These are phyloP conservation scores for Anoplopoma fimbria DNA, from an alignment of 2,113 vertebrate genomes.

Conservation along the genomic window DNA sequence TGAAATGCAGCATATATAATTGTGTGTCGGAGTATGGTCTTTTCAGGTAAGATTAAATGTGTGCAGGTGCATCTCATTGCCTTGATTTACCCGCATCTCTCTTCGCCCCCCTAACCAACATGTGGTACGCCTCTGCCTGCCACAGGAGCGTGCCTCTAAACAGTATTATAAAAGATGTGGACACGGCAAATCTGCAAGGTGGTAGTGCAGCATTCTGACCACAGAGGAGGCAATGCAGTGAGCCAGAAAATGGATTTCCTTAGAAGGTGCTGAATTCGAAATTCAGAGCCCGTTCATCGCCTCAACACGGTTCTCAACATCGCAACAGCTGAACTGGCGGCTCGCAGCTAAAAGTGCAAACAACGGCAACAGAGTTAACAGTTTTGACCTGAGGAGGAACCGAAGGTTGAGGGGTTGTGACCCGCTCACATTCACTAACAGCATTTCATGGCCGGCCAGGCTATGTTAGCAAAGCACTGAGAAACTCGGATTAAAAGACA, in stretches of 20 bases:
- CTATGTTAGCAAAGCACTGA: neutral
- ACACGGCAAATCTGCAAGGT: neutral
- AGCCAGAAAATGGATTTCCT: neutral
- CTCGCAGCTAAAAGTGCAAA: too few species aligned
- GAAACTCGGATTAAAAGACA: neutral
- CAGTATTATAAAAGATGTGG: slow-evolving; percentile 5
- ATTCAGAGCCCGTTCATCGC: neutral
- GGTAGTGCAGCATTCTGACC: neutral
- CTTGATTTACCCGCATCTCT: slow-evolving; percentile 5
- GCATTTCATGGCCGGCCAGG: too few species aligned
- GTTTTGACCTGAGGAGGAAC: too few species aligned
- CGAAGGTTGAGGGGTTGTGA: neutral
- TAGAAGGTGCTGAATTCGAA: neutral
- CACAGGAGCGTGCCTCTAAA: neutral
- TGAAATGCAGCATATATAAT: neutral
- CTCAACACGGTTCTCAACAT: neutral
- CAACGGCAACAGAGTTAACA: too few species aligned
- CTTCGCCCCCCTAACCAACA: slow-evolving; percentile 17
- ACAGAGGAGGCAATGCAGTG: neutral
- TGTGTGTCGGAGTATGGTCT: slow-evolving; percentile 1
- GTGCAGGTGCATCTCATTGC: slow-evolving; percentile 47
- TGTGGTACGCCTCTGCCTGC: neutral
- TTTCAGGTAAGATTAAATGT: slow-evolving; percentile 31
- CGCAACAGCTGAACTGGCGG: too few species aligned
- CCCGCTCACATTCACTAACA: neutral